Evolutionary conservation across 1,140 invertebrate genomes (phyloP), one percentile per base, ranked within the genome.

Genomic region (Temnothorax longispinosus): DNA sequence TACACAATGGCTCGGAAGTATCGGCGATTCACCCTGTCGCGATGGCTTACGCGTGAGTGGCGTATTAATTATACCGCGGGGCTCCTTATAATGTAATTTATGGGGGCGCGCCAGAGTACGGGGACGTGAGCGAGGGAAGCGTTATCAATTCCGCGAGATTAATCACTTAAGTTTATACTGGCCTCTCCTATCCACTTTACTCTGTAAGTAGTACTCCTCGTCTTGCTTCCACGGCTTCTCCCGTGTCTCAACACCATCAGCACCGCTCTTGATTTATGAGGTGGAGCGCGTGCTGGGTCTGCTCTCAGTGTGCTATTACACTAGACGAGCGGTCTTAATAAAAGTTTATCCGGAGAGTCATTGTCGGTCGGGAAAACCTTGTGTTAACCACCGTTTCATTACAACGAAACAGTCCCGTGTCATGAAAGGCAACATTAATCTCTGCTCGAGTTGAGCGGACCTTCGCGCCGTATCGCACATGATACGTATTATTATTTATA

Each of bases 111-210:
- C 89, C 88, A 90, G 88, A 87, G 90, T 86, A 90, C 87, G 62
- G 47, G n/a, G 64, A 41, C n/a, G 87, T 87, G 92, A 87, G 69
- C 72, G 81, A 89, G 85, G 89, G 91, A 89, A 92, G 88, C 89
- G 91, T 93, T 93, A 94, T 94, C 93, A 94, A 94, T 94, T 93
- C 89, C 88, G 87, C 72, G 92, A 94, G 93, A 94, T 94, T 94
- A 94, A 94, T 94, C 93, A 92, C 92, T 92, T 90, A 94, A 94
- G 93, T 94, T 94, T 93, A 94, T 92, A 91, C 89, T 88, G 85
- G 88, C 87, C 92, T 93, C 91, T 89, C 87, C 91, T 85, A 93
- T 94, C 92, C 93, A 92, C 93, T 94, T 94, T 92, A 89, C 88
- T 93, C 65, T 72, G 77, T 92, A 92, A 93, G 91, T 91, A 93